Conservation (phyloP, 2,113 vertebrate genomes). For the Phalacrocorax carbo region DNA sequence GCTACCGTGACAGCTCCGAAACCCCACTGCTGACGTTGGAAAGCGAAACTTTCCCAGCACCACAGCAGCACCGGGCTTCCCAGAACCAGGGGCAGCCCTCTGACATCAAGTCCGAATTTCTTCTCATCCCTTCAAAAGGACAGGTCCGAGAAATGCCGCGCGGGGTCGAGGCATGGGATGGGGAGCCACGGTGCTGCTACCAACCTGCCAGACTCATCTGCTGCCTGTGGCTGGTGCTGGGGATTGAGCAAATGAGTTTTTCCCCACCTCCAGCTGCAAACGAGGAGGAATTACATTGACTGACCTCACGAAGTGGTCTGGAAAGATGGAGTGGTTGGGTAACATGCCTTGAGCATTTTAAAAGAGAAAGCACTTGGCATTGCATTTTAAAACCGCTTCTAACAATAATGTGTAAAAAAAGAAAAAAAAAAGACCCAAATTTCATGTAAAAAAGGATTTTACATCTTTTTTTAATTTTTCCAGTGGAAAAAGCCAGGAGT, state of each 20-base stretch:
- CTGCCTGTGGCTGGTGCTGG: neutral
- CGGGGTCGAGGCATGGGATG: neutral
- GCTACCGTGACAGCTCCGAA: slow-evolving; percentile 21
- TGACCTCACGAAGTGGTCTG: neutral
- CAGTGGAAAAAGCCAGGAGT: slow-evolving; percentile 56
- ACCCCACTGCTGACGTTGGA: neutral
- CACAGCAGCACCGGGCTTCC: neutral
- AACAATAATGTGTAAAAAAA: neutral
- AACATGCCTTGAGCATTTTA: neutral
- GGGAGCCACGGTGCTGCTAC: neutral
- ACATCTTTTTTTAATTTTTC: slow-evolving; percentile 48
- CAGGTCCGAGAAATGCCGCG: fast-evolving
- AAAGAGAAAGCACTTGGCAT: slow-evolving; percentile 53
- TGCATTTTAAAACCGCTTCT: neutral
- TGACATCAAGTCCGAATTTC: neutral
- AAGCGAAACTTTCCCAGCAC: neutral
- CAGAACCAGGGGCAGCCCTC: neutral
- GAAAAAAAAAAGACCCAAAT: neutral
- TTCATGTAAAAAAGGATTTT: slow-evolving; percentile 2
- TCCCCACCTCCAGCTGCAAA: neutral
- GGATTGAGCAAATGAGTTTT: neutral
- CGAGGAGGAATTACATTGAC: neutral
- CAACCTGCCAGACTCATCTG: neutral
- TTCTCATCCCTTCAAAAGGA: neutral
- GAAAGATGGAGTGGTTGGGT: neutral